A percentile compares a stretch with the other conserved stretches of the same genome.
Evolutionary conservation across 2,113 vertebrate species (phyloP).

Genomic region (Pristiophorus japonicus): DNA sequence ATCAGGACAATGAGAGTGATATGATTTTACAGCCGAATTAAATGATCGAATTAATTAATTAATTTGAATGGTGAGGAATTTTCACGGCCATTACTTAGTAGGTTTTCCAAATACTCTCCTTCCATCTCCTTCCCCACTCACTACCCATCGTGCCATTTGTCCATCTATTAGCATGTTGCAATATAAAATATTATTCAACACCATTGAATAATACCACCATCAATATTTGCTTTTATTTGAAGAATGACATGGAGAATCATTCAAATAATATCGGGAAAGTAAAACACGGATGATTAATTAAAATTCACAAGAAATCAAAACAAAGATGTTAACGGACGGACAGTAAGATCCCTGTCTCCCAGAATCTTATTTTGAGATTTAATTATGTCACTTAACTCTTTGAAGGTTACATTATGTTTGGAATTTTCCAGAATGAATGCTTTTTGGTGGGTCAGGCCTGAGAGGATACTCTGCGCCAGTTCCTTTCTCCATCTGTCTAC

Average conservation of each 20-base stretch:
- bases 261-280: neutral
- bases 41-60: neutral
- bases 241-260: neutral
- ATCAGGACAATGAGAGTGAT: neutral
- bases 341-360: neutral
- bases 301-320: neutral
- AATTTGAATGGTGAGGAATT: neutral
- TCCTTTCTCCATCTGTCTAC: conserved; percentile 12
- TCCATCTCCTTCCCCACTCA: neutral
- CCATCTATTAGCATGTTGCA: neutral
- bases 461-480: neutral
- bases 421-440: neutral
- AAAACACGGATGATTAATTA: neutral
- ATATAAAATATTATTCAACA: neutral
- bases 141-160: neutral
- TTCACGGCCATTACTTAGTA: neutral
- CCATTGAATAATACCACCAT: neutral
- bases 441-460: conserved; percentile 6
- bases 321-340: neutral
- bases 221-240: neutral
- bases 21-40: neutral
- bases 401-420: conserved; percentile 4
- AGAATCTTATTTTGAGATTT: neutral
- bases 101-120: neutral
- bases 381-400: neutral